Percentiles rank a stretch among this genome's conserved stretches.
Conservation (phyloP, 2,797 vertebrate genomes). For the Enteromius viviparus region DNA sequence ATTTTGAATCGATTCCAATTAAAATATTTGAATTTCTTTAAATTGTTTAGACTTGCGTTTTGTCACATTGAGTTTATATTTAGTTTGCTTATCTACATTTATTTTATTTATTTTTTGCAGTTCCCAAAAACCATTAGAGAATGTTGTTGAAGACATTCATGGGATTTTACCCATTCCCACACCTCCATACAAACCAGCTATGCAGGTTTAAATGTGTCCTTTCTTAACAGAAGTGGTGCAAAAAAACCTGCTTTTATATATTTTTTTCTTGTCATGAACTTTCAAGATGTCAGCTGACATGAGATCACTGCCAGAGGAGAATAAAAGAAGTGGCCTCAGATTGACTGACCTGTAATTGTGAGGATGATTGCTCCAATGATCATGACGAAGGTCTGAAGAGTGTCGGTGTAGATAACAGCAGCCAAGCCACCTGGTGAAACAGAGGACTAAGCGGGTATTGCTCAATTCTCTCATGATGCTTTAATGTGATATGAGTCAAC, state of each 20-base stretch:
- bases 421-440: conserved; percentile 84
- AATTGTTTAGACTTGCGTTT: conserved; percentile 4
- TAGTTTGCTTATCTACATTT: background rate
- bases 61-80: background rate
- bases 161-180: background rate
- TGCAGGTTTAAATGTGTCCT: background rate
- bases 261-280: background rate
- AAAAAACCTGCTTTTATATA: background rate
- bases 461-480: conserved; percentile 23
- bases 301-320: conserved; percentile 1
- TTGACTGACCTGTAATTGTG: conserved; percentile 80
- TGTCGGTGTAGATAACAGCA: conserved; percentile 90
- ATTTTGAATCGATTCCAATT: conserved; percentile 9
- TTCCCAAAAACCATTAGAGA: background rate
- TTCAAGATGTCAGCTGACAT: conserved; percentile 2
- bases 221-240: background rate
- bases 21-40: conserved; percentile 26
- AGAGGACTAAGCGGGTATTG: background rate
- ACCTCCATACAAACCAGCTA: background rate
- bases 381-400: conserved; percentile 89
- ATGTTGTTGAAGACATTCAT: background rate
- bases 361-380: conserved; percentile 86
- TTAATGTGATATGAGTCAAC: conserved; percentile 10
- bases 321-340: conserved; percentile 1
- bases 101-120: background rate